phyloP scores from a whole-genome alignment of 2,113 vertebrate species.

The Pomatorhinus ruficollis region DNA sequence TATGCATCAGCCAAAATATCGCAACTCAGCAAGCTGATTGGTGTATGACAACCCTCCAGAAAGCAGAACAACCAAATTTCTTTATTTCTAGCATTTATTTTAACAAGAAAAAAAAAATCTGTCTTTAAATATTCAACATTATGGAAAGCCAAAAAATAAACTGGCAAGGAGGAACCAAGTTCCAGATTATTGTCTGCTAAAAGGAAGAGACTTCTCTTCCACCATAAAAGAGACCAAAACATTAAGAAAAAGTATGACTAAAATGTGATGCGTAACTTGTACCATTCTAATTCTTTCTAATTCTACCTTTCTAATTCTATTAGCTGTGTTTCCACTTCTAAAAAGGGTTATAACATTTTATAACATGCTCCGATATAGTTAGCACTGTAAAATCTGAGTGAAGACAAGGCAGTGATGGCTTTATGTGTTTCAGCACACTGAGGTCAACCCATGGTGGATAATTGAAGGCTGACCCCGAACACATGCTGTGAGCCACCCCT shows the following conservation, averaged over 20 bases:
- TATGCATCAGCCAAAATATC: neutral
- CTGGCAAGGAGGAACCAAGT: neutral
- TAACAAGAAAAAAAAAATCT: neutral
- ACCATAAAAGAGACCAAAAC: neutral
- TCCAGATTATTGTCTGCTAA: neutral
- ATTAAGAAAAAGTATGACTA: neutral
- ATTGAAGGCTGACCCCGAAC: neutral
- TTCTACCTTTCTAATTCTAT: neutral
- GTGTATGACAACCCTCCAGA: rapidly evolving
- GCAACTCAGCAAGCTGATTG: neutral
- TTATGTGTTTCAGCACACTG: neutral
- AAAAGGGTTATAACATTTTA: neutral
- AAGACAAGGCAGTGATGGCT: neutral
- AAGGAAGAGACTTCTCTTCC: neutral
- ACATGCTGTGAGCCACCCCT: neutral
- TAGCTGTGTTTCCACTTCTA: neutral
- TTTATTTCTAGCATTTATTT: neutral
- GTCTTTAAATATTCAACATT: neutral
- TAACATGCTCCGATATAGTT: neutral
- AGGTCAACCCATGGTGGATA: neutral
- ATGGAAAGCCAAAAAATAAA: neutral
- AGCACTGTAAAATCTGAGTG: neutral
- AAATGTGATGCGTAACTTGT: neutral
- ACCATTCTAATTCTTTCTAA: neutral
- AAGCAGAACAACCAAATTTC: neutral